Base-by-base conservation (phyloP, 2,888 invertebrate species). In the Perdita meconis region DNA sequence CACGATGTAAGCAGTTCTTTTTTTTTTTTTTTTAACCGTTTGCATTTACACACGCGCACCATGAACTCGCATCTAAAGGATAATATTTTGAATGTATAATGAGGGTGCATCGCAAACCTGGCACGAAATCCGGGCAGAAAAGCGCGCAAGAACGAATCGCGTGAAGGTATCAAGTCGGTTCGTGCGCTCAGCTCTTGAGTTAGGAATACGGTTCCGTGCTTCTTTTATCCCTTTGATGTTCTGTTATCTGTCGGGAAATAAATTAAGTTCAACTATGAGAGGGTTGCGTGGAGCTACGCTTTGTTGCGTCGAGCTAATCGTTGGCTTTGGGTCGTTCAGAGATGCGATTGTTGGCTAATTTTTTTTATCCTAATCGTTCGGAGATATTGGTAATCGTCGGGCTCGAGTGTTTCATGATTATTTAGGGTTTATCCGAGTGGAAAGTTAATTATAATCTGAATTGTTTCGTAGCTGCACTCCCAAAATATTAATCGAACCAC, bases 81-180 rank as follows among this genome's bases (percentile, higher is more conserved):
- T 88, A 85, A 88, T 89, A 89, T 90, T 90, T 87, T 88, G 88
- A 88, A 89, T 90, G 89, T 78, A 87, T 89, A 90, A 90, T 87
- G 87, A 85, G 82, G 82, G 51, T 53, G 79, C 56, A 70, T 67
- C 59, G 77, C 30, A 73, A 47, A 64, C 61, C 26, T 50, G 63
- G 30, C 66, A 22, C 47, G 66, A 47, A 51, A 70, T 59, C 64
- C 5, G 59, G n/a, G 12, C 57, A 53, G 47, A 78, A 81, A 64
- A 74, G 26, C 56, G 13, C 53, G 13, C 34, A 66, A 34, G 56
- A 53, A 55, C 56, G 63, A 42, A 38, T 55, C 34, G 42, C 13
- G 40, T 30, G 64, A 70, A 74, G 60, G 64, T 69, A 19, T 19
- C 1, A 12, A 16, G n/a, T n/a, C 47, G 47, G 16, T 16, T 47